Conservation (phyloP, 2,888 invertebrate genomes). For the Zygothrica quintamaculata region DNA sequence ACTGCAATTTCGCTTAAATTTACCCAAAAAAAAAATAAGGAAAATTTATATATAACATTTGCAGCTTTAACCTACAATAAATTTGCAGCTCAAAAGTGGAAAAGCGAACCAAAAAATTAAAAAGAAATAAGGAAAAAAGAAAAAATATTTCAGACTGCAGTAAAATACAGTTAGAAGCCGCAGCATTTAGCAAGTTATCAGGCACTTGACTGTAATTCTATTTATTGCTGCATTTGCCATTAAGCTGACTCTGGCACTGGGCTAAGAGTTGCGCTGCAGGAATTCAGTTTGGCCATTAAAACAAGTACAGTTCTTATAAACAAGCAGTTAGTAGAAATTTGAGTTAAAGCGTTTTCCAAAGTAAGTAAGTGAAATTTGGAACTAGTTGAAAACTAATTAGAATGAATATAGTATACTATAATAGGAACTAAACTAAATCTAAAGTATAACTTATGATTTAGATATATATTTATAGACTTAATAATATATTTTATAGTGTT, state of each 20-base stretch:
- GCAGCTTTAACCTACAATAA: constrained; percentile 55
- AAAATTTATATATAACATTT: no score
- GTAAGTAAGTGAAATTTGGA: no score
- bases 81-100: constrained; percentile 30
- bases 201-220: constrained; percentile 75
- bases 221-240: constrained; percentile 73
- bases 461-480: no score
- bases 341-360: neutral
- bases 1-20: constrained; percentile 24
- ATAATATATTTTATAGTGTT: no score
- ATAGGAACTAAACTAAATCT: no score
- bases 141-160: constrained; percentile 24
- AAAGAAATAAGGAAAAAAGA: neutral
- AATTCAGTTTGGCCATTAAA: neutral
- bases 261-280: constrained; percentile 25
- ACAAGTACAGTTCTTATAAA: no score
- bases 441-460: no score
- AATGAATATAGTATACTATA: no score
- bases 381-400: no score
- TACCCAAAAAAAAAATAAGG: no score
- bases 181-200: constrained; percentile 73
- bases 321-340: no score
- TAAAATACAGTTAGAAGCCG: constrained; percentile 14
- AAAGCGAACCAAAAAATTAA: constrained; percentile 1
- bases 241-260: constrained; percentile 41